phyloP scores from a whole-genome alignment of 2,888 invertebrate species.

The Choristoneura rosaceana region DNA sequence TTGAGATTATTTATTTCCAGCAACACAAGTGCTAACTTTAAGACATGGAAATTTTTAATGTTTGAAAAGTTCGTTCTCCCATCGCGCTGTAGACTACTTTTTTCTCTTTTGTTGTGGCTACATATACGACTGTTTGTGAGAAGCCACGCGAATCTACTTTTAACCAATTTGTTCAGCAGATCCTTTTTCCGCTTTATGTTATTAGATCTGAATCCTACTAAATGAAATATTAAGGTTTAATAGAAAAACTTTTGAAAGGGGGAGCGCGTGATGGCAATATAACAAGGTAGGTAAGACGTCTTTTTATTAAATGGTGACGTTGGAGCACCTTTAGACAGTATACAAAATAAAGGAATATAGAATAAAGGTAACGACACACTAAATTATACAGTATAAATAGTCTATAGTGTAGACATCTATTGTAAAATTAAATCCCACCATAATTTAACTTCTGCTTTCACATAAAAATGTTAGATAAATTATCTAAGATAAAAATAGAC shows the following conservation, averaged over 20 bases:
- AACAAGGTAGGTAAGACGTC: constrained; percentile 29
- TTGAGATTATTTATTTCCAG: no score
- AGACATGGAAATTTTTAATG: no score
- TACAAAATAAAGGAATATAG: neutral
- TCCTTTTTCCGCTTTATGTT: constrained; percentile 51
- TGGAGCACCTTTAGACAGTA: neutral
- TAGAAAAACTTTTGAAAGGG: constrained; percentile 61
- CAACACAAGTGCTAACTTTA: no score
- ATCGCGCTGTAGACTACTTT: neutral
- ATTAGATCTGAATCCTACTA: constrained; percentile 60
- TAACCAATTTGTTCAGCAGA: constrained; percentile 48
- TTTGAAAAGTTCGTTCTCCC: no score
- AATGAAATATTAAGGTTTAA: constrained; percentile 69
- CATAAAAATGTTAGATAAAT: no score
- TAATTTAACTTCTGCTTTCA: no score
- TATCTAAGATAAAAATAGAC: no score
- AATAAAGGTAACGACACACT: neutral
- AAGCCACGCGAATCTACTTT: constrained; percentile 45
- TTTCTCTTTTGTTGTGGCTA: neutral
- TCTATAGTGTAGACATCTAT: neutral
- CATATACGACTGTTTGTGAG: constrained; percentile 31
- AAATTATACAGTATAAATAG: neutral
- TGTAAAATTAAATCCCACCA: no score
- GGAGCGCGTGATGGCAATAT: constrained; percentile 46
- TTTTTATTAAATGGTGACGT: constrained; percentile 15